Evolutionary conservation across 23 tunicate genomes (phyloP).

Genomic region (Styela plicata): DNA sequence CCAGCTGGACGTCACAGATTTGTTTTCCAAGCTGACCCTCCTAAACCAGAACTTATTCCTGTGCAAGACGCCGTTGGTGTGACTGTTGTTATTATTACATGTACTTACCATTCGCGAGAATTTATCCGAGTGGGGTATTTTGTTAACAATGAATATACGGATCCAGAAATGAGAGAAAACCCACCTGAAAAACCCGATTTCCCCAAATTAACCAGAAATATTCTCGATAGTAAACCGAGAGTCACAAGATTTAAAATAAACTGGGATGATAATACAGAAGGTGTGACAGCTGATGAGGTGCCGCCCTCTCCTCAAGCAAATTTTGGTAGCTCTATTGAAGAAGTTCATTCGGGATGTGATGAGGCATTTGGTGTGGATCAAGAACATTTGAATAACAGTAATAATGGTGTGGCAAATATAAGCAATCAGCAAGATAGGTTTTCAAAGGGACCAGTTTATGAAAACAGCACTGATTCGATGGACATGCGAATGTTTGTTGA

Average conservation of each 20-base stretch:
- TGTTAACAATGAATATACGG: slow-evolving; percentile 90
- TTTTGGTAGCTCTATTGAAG: slow-evolving; percentile 31
- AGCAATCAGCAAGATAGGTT: not conserved
- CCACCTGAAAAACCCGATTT: slow-evolving; percentile 91
- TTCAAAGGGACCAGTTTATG: not conserved
- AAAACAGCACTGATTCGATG: slow-evolving; percentile 31
- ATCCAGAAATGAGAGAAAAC: slow-evolving; percentile 75
- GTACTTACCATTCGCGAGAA: slow-evolving; percentile 87
- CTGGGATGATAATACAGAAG: slow-evolving; percentile 74
- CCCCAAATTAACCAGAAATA: slow-evolving; percentile 74
- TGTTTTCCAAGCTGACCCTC: slow-evolving; percentile 96
- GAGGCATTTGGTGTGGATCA: not conserved
- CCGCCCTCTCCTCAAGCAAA: slow-evolving; percentile 33
- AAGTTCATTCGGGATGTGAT: not conserved
- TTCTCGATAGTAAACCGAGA: slow-evolving; percentile 75
- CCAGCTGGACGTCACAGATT: slow-evolving; percentile 95
- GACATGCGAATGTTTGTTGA: slow-evolving; percentile 38
- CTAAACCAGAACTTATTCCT: slow-evolving; percentile 87
- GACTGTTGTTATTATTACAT: slow-evolving; percentile 89
- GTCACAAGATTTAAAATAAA: slow-evolving; percentile 92
- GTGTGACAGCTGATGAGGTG: slow-evolving; percentile 7
- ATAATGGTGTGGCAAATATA: not conserved
- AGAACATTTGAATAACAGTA: not conserved
- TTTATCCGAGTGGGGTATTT: slow-evolving; percentile 94
- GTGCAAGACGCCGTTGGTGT: slow-evolving; percentile 91